Base-by-base conservation (phyloP, 2,797 vertebrate genomes). In the Aselliscus stoliczkanus region DNA sequence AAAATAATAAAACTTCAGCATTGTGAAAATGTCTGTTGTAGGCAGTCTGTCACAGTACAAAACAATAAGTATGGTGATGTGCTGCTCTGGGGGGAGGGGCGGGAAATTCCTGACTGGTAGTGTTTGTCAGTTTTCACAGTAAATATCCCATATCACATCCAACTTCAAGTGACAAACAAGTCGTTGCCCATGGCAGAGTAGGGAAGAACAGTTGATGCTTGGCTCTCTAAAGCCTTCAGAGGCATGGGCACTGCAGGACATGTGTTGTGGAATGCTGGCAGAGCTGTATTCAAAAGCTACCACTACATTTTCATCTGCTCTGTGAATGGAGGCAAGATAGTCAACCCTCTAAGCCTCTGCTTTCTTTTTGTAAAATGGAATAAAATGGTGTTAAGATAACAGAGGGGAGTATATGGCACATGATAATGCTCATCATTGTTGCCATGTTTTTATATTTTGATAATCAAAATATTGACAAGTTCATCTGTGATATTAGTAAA, bases 1-100 rank as follows among this genome's bases (percentile, higher is more conserved):
- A 56, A 67, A 96, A 88, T 54, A 92, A 14, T 7, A 80, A 88
- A 88, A 60, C 23, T 82, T 96, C 52, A 96, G 29, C 69, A 82
- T 6, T 65, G 27, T 88, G 62, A 65, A 37, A 92, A 34, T 52
- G 21, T 67, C 50, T 18, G 20, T 34, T 0, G 37, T 13, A 65
- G 42, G 20, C 47, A 20, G 23, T 62, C 39, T 72, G 42, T 82
- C 29, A 50, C 29, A 12, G 25, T 34, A n/a, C 14, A 34, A 84
- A 93, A 34, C 21, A 39, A 14, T 77, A 65, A 85, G 10, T n/a
- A n/a, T 47, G 21, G 29, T 56, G 31, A 60, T 64, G 13, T 20
- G 1, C 39, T 91, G 27, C 25, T 56, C 42, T 12, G 17, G 27
- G 25, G 42, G 58, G 14, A 75, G 15, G 54, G 17, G 27, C 21